Evolutionary conservation across 2,888 invertebrate species (phyloP), one percentile per base, ranked within the genome.

Genomic region (Chrysina gloriosa): DNA sequence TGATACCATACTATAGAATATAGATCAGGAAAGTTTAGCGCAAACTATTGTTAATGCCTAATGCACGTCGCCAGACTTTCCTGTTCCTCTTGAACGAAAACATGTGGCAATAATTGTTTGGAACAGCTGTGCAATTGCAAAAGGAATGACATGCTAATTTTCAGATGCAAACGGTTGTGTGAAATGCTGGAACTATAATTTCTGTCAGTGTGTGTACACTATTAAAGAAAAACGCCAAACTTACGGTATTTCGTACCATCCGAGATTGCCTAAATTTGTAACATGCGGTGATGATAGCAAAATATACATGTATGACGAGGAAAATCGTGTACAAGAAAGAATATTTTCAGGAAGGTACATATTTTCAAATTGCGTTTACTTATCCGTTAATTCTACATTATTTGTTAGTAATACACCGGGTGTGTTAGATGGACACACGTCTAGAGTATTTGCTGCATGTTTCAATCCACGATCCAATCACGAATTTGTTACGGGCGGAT

Each of bases 171-270:
- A 88, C 74, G 91, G 91, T 34, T 87, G 85, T 75, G 86, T 91
- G 4, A 90, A 90, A 82, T 88, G 88, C 75, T 91, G 90, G 90
- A 88, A 89, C 79, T 89, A 89, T 77, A 86, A 87, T 76, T 88
- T 86, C 72, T 85, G 86, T 25, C 86, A 88, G 74, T 90, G 90
- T 75, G 76, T 90, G 34, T 89, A 88, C 72, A 89, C 89, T 0
- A 88, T 90, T 74, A 83, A 87, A 70, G 91, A 91, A 77, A 87
- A 88, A 70, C 83, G 90, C 25, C 89, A 90, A 81, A 88, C 87
- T 0, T 84, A 89, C 67, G 89, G 90, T 3, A 76, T 90, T 52
- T 84, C 84, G 47, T 90, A 89, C 75, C 89, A 90, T 77, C 87
- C 88, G 21, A 83, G 85, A 7, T 83, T 86, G 68, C 86, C 85